Percentiles rank a stretch among this genome's conserved stretches.
Evolutionary conservation across 1,140 invertebrate genomes (phyloP).

Genomic region (Drosophila erecta): DNA sequence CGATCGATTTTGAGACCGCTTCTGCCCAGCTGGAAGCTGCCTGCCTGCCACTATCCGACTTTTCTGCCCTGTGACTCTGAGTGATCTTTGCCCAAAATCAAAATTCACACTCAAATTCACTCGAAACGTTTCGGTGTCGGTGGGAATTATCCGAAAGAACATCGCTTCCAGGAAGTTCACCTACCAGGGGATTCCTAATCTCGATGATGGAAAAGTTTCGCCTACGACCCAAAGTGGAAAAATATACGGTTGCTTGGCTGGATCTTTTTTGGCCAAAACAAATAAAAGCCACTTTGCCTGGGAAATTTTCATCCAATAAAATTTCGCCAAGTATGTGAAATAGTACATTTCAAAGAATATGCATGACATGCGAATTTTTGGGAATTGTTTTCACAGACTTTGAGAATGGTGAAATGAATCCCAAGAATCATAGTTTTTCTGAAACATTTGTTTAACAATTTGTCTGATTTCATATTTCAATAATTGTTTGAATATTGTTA

Average conservation of each 20-base stretch:
- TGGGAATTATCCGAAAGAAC: constrained; percentile 30
- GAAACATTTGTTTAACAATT: background rate
- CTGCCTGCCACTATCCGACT: constrained; percentile 40
- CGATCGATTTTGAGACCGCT: constrained; percentile 67
- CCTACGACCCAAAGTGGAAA: constrained; percentile 43
- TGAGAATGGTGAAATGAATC: constrained; percentile 45
- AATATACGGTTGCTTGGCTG: constrained; percentile 22
- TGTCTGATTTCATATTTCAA: too few relatives aligned
- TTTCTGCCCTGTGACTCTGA: constrained; percentile 25
- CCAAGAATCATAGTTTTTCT: constrained; percentile 35
- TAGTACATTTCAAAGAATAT: constrained; percentile 54
- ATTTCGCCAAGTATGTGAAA: constrained; percentile 46
- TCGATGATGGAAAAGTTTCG: constrained; percentile 62
- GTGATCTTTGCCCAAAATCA: constrained; percentile 23
- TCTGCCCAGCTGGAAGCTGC: constrained; percentile 56
- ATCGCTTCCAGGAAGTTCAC: constrained; percentile 66
- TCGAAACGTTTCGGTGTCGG: constrained; percentile 44
- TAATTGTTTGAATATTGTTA: too few relatives aligned
- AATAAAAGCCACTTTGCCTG: constrained; percentile 23
- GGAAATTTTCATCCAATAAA: constrained; percentile 50
- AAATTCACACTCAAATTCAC: constrained; percentile 58
- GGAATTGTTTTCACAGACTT: background rate
- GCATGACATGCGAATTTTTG: constrained; percentile 55
- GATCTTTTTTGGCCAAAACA: constrained; percentile 41
- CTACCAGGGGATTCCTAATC: constrained; percentile 17